Base-by-base conservation (phyloP, 2,113 vertebrate genomes). In the Pluvianellus socialis region DNA sequence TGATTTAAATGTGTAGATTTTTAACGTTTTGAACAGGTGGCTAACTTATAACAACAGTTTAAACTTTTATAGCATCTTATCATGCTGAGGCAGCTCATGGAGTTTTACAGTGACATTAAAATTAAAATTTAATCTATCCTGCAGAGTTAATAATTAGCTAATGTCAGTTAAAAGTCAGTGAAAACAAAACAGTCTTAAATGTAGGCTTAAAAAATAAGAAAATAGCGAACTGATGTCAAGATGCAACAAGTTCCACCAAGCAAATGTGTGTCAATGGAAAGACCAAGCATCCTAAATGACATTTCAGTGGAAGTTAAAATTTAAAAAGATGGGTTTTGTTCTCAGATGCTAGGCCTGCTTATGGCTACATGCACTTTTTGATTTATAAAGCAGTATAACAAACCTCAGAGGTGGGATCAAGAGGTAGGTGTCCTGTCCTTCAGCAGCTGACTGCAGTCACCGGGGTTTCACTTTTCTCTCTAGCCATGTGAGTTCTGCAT, bases 51-150 rank as follows among this genome's bases (percentile, higher is more conserved):
- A 92, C 96, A 98, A 96, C 90, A 96, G 88, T 92, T 97, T 97
- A 97, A 97, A 97, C 85, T 94, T 97, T 96, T 95, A 94, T 95
- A 92, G 79, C 85, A 96, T 94, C 85, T 93, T 97, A 93, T 91
- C 93, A 96, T 81, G 76, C 90, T 96, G 93, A 95, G 92, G 93
- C 83, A 97, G 94, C 90, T 95, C 85, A 80, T 86, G 62, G 84
- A 87, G 89, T 96, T 98, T 97, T 96, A 97, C 74, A 97, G 91
- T 94, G 87, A 96, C 94, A 97, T 97, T 97, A 97, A 98, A 98
- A 97, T 97, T 98, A 98, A 98, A 97, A 96, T 98, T 96, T 97
- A 97, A 96, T 97, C 96, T 97, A 95, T 98, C 94, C 95, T 96
- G 70, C 89, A 88, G 94, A 92, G 94, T 87, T 97, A 97, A 96